phyloP scores from a whole-genome alignment of 2,888 invertebrate genomes.

The Cecidostiba fungosa region DNA sequence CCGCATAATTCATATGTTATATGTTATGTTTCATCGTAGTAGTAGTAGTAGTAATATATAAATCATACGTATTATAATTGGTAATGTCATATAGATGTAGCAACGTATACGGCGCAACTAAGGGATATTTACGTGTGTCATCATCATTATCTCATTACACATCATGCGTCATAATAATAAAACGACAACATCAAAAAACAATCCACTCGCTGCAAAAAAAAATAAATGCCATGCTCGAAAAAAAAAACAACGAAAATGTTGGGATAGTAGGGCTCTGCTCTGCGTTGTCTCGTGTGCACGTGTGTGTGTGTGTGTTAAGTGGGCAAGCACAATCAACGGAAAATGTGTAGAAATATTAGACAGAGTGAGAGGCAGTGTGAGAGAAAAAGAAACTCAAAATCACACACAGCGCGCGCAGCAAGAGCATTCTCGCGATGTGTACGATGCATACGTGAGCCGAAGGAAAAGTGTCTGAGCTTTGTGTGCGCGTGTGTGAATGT shows the following conservation, averaged over 20 bases:
- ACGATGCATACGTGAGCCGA: background rate
- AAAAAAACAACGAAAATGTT: constrained; percentile 42
- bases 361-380: background rate
- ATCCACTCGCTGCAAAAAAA: constrained; percentile 66
- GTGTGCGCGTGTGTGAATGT: background rate
- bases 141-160: background rate
- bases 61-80: too few species aligned
- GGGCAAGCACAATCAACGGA: constrained; percentile 30
- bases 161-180: constrained; percentile 35
- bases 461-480: background rate
- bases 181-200: constrained; percentile 41
- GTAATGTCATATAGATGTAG: background rate
- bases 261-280: background rate
- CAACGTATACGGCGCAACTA: constrained; percentile 48
- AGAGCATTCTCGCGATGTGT: background rate
- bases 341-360: background rate
- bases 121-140: constrained; percentile 27
- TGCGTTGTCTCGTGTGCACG: background rate
- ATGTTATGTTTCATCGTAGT: background rate
- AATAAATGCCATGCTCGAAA: constrained; percentile 66
- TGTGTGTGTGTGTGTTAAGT: constrained; percentile 7
- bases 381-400: background rate
- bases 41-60: too few species aligned
- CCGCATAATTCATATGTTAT: background rate
- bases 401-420: constrained; percentile 19